Evolutionary conservation across 2,113 vertebrate genomes (phyloP).

Genomic region (Microtus oregoni): DNA sequence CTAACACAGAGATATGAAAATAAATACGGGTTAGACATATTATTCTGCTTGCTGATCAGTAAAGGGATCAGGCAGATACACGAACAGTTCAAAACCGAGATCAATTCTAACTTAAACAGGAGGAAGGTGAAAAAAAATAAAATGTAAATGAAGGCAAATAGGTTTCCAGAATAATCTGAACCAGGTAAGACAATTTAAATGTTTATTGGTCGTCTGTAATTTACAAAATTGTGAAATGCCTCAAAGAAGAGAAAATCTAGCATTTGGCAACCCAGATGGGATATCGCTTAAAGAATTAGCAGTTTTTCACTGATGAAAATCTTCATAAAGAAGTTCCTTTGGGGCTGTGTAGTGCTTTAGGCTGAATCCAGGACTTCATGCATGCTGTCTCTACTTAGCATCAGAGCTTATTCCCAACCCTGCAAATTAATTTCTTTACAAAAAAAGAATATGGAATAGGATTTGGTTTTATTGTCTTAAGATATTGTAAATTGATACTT

Average conservation of each 20-base stretch:
- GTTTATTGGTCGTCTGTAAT: neutral
- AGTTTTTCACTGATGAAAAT: slow-evolving; percentile 33
- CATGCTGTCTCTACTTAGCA: neutral
- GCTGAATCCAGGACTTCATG: neutral
- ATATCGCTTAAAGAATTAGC: neutral
- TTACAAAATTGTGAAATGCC: neutral
- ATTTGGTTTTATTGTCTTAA: neutral
- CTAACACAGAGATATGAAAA: neutral
- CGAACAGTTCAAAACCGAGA: slow-evolving; percentile 25
- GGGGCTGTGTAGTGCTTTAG: neutral
- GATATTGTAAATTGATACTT: slow-evolving; percentile 1
- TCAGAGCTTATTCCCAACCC: neutral
- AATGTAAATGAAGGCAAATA: slow-evolving; percentile 15
- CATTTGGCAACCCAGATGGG: neutral
- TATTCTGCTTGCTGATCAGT: neutral
- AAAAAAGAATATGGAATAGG: too few species aligned
- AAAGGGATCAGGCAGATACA: neutral
- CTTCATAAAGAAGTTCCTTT: slow-evolving; percentile 5
- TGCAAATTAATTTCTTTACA: neutral
- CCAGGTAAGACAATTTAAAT: neutral
- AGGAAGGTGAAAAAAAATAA: neutral
- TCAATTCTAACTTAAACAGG: slow-evolving; percentile 11
- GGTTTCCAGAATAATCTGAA: neutral
- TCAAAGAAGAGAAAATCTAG: slow-evolving; percentile 16
- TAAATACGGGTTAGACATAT: neutral